Conservation (phyloP, 2,113 vertebrate species). For the Hippocampus mohnikei region DNA sequence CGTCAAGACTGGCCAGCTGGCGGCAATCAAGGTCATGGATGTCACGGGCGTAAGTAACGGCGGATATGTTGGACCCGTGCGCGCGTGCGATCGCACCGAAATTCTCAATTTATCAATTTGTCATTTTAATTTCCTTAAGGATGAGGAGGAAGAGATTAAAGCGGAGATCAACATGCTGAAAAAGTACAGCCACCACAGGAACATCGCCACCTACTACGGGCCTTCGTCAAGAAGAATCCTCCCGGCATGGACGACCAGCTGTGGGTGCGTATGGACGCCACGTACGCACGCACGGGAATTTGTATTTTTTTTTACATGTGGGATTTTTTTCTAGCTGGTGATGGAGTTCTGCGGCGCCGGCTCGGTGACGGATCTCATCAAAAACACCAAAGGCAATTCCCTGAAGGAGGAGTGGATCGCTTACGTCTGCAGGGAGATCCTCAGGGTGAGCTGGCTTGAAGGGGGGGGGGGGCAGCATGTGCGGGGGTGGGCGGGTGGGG, state of each 20-base stretch:
- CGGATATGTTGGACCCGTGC: no score
- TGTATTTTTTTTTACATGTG: no score
- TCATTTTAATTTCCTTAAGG: slow-evolving; percentile 62
- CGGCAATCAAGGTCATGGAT: slow-evolving; percentile 98
- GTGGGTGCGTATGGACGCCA: slow-evolving; percentile 73
- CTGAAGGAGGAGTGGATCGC: slow-evolving; percentile 98
- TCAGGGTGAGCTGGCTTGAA: slow-evolving; percentile 75
- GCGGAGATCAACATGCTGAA: slow-evolving; percentile 99
- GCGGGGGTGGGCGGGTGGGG: no score
- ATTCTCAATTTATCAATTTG: no score
- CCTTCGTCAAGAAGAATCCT: slow-evolving; percentile 97
- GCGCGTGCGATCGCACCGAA: no score
- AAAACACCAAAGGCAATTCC: slow-evolving; percentile 98
- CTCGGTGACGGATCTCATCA: slow-evolving; percentile 96
- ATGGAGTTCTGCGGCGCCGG: slow-evolving; percentile 99
- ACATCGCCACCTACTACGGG: slow-evolving; percentile 93
- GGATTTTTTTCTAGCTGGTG: slow-evolving; percentile 77
- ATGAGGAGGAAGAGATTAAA: slow-evolving; percentile 99
- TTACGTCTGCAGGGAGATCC: slow-evolving; percentile 97
- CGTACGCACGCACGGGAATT: no score
- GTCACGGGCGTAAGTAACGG: slow-evolving; percentile 88
- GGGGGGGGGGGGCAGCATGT: no score
- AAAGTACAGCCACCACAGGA: slow-evolving; percentile 97
- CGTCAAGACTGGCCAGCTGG: slow-evolving; percentile 97
- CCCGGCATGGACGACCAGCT: slow-evolving; percentile 97